Evolutionary conservation across 64 coral and sea anemone genomes (phyloP).

Genomic region (Exaiptasia diaphana): DNA sequence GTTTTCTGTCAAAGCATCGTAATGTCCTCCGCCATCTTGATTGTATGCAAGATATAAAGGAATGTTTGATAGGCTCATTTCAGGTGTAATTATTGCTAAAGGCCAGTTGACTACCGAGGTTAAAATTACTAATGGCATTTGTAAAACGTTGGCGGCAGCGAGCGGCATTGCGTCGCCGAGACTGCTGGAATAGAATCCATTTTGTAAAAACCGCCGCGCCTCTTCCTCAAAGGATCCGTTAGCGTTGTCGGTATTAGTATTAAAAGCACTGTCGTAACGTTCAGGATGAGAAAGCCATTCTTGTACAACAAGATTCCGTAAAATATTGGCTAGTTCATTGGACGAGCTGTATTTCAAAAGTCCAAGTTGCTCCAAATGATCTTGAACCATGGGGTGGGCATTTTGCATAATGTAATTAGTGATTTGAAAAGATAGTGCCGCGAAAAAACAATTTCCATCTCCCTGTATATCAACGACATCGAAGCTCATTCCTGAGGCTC

Average conservation of each 20-base stretch:
- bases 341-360: slow-evolving; percentile 14
- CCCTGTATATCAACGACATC: not conserved
- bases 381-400: not conserved
- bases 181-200: slow-evolving; percentile 18
- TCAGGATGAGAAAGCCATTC: slow-evolving; percentile 30
- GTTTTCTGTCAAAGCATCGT: not conserved
- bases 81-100: slow-evolving; percentile 34
- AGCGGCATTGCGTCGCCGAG: slow-evolving; percentile 31
- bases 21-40: slow-evolving; percentile 26
- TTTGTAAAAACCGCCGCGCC: slow-evolving; percentile 12
- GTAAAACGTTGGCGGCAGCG: slow-evolving; percentile 17
- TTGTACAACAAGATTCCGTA: slow-evolving; percentile 21
- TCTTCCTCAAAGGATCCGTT: not conserved
- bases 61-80: slow-evolving; percentile 3
- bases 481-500: slow-evolving; percentile 3
- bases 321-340: slow-evolving; percentile 15
- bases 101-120: slow-evolving; percentile 47
- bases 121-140: slow-evolving; percentile 35
- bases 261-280: not conserved
- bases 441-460: slow-evolving; percentile 27
- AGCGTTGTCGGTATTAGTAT: too few species aligned
- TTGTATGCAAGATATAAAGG: slow-evolving; percentile 60
- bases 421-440: not conserved
- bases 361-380: slow-evolving; percentile 3
- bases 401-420: not conserved